These are phyloP conservation scores for Paramisgurnus dabryanus DNA, from an alignment of 2,113 vertebrate genomes.

Conservation along the genomic window DNA sequence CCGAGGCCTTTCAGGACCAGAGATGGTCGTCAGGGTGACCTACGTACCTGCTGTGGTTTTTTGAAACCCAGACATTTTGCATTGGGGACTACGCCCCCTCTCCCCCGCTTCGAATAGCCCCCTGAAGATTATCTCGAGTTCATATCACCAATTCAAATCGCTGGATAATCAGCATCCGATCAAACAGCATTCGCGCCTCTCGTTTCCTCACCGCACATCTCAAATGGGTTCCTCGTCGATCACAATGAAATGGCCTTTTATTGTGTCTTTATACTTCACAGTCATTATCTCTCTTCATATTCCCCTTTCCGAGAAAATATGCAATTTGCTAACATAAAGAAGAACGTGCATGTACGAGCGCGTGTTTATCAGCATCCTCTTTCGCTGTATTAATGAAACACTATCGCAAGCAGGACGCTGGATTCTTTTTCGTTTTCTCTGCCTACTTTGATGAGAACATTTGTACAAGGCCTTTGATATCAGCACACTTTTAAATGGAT, in stretches of 20 bases:
- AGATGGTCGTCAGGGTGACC: constrained; percentile 72
- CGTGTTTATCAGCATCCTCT: constrained; percentile 13
- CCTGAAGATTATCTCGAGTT: constrained; percentile 72
- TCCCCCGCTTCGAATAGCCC: constrained; percentile 26
- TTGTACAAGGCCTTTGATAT: constrained; percentile 47
- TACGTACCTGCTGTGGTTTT: constrained; percentile 73
- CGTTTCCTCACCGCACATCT: constrained; percentile 77
- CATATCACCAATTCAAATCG: constrained; percentile 72
- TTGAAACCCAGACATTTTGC: constrained; percentile 40
- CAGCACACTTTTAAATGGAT: constrained; percentile 33
- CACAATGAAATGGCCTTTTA: constrained; percentile 90
- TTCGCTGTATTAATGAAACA: constrained; percentile 45
- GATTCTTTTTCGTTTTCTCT: constrained; percentile 40
- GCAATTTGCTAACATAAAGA: constrained; percentile 41
- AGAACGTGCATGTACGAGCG: constrained; percentile 20
- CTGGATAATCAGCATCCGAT: constrained; percentile 87
- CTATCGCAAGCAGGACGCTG: constrained; percentile 30
- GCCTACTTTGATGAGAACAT: constrained; percentile 45
- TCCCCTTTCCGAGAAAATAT: constrained; percentile 35
- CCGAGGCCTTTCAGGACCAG: constrained; percentile 64
- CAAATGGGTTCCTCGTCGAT: constrained; percentile 88
- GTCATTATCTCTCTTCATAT: constrained; percentile 44
- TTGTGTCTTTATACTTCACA: constrained; percentile 48
- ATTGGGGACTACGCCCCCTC: constrained; percentile 15
- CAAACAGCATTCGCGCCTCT: constrained; percentile 66